phyloP scores from a whole-genome alignment of 2,797 vertebrate species.

The Mus spretus region DNA sequence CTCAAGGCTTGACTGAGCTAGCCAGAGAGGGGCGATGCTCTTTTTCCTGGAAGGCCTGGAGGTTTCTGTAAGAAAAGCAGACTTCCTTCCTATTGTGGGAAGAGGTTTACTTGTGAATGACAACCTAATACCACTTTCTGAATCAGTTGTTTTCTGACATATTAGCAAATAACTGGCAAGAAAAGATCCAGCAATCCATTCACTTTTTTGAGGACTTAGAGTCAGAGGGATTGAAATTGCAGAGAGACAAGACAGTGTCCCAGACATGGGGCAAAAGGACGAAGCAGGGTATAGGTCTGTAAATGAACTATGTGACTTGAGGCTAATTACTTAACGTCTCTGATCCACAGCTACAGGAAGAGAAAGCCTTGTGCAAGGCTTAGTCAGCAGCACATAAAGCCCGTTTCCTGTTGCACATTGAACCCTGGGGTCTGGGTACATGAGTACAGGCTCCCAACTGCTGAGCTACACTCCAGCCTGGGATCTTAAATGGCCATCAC shows the following conservation, averaged over 20 bases:
- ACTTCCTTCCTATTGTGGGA: conserved; percentile 4
- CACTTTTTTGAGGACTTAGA: not conserved
- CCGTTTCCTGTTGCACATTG: not conserved
- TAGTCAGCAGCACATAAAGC: not conserved
- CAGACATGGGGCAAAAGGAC: not conserved
- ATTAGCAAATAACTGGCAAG: conserved; percentile 17
- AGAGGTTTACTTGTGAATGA: not conserved
- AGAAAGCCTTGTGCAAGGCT: not conserved
- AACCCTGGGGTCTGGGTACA: not conserved
- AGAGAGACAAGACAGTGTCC: not conserved
- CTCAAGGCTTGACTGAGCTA: not conserved
- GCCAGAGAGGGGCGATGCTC: not conserved
- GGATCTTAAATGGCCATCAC: not conserved
- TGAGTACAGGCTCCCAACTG: not conserved
- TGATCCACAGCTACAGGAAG: not conserved
- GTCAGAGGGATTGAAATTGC: not conserved
- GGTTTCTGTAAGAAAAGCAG: not conserved
- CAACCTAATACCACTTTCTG: not conserved
- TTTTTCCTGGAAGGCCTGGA: conserved; percentile 27
- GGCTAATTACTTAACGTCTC: conserved; percentile 15
- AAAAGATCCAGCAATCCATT: not conserved
- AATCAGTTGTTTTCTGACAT: conserved; percentile 40
- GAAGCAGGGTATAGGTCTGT: not conserved
- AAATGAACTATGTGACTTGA: not conserved
- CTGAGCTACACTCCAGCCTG: not conserved